A percentile compares a stretch with the other conserved stretches of the same genome.
Conservation (phyloP, 2,888 invertebrate genomes). For the Polymixis lichenea region DNA sequence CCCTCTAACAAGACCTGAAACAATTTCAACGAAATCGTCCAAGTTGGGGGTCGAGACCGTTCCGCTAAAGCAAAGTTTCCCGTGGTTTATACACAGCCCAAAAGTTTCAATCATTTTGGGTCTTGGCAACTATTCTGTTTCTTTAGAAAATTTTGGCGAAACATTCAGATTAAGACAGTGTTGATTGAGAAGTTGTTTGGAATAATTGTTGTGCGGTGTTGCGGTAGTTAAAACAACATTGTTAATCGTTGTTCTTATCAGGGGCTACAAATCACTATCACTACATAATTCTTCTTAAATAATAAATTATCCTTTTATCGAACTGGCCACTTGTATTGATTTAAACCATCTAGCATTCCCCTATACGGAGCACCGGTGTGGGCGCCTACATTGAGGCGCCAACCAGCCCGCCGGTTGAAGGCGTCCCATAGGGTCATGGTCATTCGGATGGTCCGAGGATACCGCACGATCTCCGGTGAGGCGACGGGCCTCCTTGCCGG, state of each 20-base stretch:
- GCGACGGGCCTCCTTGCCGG: no score
- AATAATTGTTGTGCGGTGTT: neutral
- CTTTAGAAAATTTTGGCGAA: slow-evolving; percentile 15
- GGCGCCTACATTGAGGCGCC: no score
- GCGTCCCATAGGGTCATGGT: no score
- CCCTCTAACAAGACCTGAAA: slow-evolving; percentile 28
- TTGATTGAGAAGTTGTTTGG: slow-evolving; percentile 32
- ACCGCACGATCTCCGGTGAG: no score
- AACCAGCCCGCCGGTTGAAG: no score
- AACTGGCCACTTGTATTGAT: no score
- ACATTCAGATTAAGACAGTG: slow-evolving; percentile 18
- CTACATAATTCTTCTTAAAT: neutral
- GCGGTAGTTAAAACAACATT: neutral
- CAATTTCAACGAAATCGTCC: slow-evolving; percentile 40
- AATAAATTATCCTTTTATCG: no score
- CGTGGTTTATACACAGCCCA: slow-evolving; percentile 28
- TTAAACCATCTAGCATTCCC: no score
- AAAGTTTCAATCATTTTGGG: slow-evolving; percentile 50
- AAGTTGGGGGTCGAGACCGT: slow-evolving; percentile 35
- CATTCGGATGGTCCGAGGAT: no score
- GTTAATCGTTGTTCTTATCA: neutral
- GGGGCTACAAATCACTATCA: neutral
- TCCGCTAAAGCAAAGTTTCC: slow-evolving; percentile 48
- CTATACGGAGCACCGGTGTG: no score
- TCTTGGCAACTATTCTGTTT: slow-evolving; percentile 33